phyloP scores from a whole-genome alignment of 2,888 invertebrate species.

The Phyllotreta cruciferae region DNA sequence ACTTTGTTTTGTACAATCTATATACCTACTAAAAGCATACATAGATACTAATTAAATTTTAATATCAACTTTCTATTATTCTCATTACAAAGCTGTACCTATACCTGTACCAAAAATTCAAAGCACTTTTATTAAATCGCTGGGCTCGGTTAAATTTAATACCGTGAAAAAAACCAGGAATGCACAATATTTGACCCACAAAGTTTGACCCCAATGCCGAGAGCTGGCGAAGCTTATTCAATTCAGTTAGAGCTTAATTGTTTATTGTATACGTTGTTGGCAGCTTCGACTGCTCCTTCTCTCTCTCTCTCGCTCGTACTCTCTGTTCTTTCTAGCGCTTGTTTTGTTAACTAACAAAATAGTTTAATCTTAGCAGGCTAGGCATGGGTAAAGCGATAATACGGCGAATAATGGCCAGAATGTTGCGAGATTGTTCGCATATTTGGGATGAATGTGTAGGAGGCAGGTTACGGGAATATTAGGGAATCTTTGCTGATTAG shows the following conservation, averaged over 20 bases:
- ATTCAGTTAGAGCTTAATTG: slow-evolving; percentile 24
- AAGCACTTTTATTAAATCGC: too few relatives aligned
- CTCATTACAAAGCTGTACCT: too few relatives aligned
- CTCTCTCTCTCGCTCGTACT: slow-evolving; percentile 16
- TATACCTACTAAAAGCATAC: too few relatives aligned
- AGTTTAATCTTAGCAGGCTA: slow-evolving; percentile 28
- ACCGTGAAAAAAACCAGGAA: slow-evolving; percentile 19
- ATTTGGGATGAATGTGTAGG: slow-evolving; percentile 23
- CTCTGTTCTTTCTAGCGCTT: slow-evolving; percentile 11
- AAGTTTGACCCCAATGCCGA: slow-evolving; percentile 17
- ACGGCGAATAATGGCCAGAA: slow-evolving; percentile 24
- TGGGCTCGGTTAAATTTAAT: slow-evolving; percentile 16
- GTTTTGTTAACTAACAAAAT: slow-evolving; percentile 36
- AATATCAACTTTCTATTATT: too few relatives aligned
- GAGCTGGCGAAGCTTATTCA: slow-evolving; percentile 22
- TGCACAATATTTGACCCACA: slow-evolving; percentile 24
- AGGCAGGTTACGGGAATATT: slow-evolving; percentile 19
- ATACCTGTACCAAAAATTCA: too few relatives aligned
- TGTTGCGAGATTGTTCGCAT: slow-evolving; percentile 31
- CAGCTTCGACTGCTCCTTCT: background rate
- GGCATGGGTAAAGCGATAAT: slow-evolving; percentile 28
- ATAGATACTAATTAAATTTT: too few relatives aligned
- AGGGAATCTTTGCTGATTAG: slow-evolving; percentile 14
- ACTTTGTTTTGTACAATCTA: too few relatives aligned
- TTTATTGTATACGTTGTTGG: slow-evolving; percentile 26